Conservation (phyloP, 2,888 invertebrate genomes). For the Diloba caeruleocephala region DNA sequence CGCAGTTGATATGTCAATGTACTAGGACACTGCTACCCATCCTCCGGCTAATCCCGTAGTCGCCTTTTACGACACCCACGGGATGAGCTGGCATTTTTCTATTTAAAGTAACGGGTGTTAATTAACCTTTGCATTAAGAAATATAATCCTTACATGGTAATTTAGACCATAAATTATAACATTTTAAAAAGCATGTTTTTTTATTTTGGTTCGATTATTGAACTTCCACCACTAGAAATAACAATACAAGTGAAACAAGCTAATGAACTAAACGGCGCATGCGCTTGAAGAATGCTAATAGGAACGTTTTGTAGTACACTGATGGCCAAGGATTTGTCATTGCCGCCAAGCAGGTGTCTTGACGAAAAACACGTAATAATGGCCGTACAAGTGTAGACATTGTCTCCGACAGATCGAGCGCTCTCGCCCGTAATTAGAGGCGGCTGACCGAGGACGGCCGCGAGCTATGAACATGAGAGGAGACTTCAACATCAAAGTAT, state of each 20-base stretch:
- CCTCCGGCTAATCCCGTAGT: no score
- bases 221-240: constrained; percentile 24
- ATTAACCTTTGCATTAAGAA: constrained; percentile 6
- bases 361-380: constrained; percentile 76
- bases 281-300: constrained; percentile 59
- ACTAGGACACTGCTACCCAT: no score
- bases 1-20: no score
- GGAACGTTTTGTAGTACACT: constrained; percentile 65
- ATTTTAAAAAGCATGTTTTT: constrained; percentile 11
- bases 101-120: no score
- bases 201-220: constrained; percentile 11
- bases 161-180: constrained; percentile 3
- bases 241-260: constrained; percentile 31
- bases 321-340: constrained; percentile 71
- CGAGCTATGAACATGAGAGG: constrained; percentile 50
- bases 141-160: constrained; percentile 13
- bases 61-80: no score
- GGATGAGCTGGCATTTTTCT: no score
- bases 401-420: constrained; percentile 70
- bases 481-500: neutral
- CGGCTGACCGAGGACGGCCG: constrained; percentile 60
- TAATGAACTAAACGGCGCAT: constrained; percentile 42
- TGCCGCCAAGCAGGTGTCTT: constrained; percentile 75
- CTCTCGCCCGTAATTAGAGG: constrained; percentile 75
- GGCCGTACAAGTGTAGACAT: constrained; percentile 74